These are phyloP conservation scores for Schrankia costaestrigalis DNA, from an alignment of 2,888 invertebrate species.

Conservation along the genomic window DNA sequence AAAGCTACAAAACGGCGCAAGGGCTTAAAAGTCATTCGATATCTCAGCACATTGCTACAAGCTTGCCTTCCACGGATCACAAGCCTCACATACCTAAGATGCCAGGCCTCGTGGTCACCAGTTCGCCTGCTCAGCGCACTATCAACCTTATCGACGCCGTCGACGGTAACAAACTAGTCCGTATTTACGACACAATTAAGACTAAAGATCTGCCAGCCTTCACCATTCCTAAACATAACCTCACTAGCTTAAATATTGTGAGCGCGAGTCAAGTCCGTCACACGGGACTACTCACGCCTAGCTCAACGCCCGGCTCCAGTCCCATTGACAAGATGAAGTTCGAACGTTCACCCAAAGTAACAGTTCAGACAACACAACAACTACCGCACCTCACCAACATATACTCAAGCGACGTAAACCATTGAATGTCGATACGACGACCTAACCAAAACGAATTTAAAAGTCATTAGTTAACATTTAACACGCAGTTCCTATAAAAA, in stretches of 20 bases:
- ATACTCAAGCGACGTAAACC: slow-evolving; percentile 39
- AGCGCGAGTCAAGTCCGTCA: slow-evolving; percentile 40
- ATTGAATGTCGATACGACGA: slow-evolving; percentile 25
- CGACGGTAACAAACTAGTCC: slow-evolving; percentile 63
- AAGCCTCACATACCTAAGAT: slow-evolving; percentile 42
- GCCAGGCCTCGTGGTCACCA: slow-evolving; percentile 67
- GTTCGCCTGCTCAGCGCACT: slow-evolving; percentile 53
- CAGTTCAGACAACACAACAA: slow-evolving; percentile 48
- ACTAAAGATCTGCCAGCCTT: slow-evolving; percentile 62
- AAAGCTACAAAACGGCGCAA: slow-evolving; percentile 90
- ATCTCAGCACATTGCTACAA: slow-evolving; percentile 49
- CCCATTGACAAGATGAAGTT: slow-evolving; percentile 53
- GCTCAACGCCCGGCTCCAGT: slow-evolving; percentile 67
- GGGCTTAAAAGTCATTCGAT: slow-evolving; percentile 87
- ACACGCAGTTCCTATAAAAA: slow-evolving; percentile 62
- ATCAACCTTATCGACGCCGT: slow-evolving; percentile 46
- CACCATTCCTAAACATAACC: slow-evolving; percentile 65
- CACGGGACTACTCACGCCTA: slow-evolving; percentile 71
- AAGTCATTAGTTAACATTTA: slow-evolving; percentile 55
- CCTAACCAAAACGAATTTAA: slow-evolving; percentile 53
- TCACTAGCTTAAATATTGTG: slow-evolving; percentile 53
- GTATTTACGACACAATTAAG: slow-evolving; percentile 68
- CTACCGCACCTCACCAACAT: slow-evolving; percentile 32
- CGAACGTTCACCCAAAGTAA: slow-evolving; percentile 56
- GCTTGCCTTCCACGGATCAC: slow-evolving; percentile 28